phyloP scores from a whole-genome alignment of 2,797 vertebrate species.

The Falco rusticolus region DNA sequence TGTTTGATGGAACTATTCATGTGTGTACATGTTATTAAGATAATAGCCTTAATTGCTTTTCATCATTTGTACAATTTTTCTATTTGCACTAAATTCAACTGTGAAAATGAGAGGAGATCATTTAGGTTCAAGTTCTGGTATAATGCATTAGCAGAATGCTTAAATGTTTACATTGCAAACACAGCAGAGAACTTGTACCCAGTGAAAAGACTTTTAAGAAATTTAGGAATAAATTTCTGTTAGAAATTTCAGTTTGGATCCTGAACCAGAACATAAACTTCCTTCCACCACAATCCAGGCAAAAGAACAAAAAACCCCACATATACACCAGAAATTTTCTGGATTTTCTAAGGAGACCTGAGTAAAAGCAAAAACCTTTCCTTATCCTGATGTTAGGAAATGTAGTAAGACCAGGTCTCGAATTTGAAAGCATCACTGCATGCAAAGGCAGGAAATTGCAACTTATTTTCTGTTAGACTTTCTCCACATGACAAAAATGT shows the following conservation, averaged over 20 bases:
- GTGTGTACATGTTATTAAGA: background rate
- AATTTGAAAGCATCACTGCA: background rate
- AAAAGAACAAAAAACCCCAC: background rate
- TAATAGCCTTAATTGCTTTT: constrained; percentile 17
- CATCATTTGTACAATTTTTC: background rate
- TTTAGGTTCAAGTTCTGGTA: background rate
- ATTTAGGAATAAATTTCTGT: background rate
- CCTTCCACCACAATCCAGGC: background rate
- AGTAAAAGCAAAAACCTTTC: background rate
- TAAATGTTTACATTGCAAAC: background rate
- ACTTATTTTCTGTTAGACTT: background rate
- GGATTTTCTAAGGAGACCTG: background rate
- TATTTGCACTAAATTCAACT: constrained; percentile 18
- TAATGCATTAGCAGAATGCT: background rate
- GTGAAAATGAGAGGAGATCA: background rate
- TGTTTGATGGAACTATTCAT: background rate
- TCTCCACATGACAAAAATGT: background rate
- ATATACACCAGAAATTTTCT: background rate
- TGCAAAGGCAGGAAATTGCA: background rate
- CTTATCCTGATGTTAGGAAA: background rate
- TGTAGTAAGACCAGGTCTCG: background rate
- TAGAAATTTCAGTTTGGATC: background rate
- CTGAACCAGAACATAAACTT: background rate
- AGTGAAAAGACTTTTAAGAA: background rate
- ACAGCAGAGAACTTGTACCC: background rate